Evolutionary conservation across 2,888 invertebrate genomes (phyloP).

Genomic region (Lycia hirtaria): DNA sequence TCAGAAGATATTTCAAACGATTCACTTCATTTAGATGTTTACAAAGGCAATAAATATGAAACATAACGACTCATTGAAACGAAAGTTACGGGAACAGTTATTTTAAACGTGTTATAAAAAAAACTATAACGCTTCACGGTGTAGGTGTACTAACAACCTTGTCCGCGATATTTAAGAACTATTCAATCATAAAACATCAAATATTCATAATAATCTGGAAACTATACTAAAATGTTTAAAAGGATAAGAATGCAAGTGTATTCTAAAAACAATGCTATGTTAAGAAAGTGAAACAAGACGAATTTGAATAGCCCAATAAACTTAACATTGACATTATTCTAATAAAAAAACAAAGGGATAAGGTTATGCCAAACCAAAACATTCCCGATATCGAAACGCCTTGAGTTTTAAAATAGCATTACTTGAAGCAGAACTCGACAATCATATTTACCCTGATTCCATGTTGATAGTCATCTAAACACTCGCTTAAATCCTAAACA

Average conservation of each 20-base stretch:
- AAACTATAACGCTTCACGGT: slow-evolving; percentile 31
- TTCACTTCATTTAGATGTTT: not conserved
- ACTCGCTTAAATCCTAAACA: slow-evolving; percentile 56
- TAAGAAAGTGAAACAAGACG: not conserved
- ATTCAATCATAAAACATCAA: slow-evolving; percentile 30
- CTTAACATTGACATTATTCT: slow-evolving; percentile 25
- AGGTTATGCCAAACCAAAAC: slow-evolving; percentile 79
- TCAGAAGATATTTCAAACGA: not conserved
- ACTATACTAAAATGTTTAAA: too few relatives aligned
- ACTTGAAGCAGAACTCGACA: slow-evolving; percentile 47
- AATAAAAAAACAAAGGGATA: slow-evolving; percentile 39
- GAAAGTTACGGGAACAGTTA: slow-evolving; percentile 33
- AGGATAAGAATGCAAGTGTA: too few relatives aligned
- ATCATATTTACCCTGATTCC: slow-evolving; percentile 78
- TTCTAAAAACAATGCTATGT: not conserved
- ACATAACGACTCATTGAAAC: slow-evolving; percentile 17
- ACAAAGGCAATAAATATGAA: slow-evolving; percentile 8
- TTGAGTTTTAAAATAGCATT: slow-evolving; percentile 48
- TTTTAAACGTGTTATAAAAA: slow-evolving; percentile 42
- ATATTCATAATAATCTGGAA: not conserved
- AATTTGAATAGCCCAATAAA: slow-evolving; percentile 2
- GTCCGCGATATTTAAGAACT: slow-evolving; percentile 35
- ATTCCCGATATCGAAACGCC: slow-evolving; percentile 50
- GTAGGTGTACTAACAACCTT: slow-evolving; percentile 39
- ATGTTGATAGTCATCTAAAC: slow-evolving; percentile 70